A percentile compares a stretch with the other conserved stretches of the same genome.
Evolutionary conservation across 2,113 vertebrate species (phyloP).

Genomic region (Atlantisia rogersi): DNA sequence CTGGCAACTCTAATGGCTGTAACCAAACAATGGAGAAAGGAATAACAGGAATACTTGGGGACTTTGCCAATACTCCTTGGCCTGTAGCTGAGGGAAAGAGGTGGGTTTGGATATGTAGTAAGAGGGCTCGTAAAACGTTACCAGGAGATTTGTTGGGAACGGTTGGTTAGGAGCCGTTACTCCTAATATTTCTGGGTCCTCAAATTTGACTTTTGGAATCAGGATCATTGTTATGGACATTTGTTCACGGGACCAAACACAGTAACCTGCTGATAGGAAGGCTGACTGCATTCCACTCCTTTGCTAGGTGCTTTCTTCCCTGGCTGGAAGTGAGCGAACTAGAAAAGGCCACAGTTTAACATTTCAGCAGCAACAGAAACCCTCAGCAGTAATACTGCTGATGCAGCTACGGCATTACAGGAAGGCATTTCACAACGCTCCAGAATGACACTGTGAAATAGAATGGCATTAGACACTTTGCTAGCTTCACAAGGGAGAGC

Average conservation of each 20-base stretch:
- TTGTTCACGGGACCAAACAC: neutral
- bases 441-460: neutral
- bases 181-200: neutral
- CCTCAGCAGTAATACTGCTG: neutral
- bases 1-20: neutral
- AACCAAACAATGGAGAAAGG: neutral
- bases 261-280: neutral
- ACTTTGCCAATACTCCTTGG: neutral
- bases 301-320: neutral
- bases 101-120: neutral
- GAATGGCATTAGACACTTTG: neutral
- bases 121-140: neutral
- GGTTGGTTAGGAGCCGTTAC: neutral
- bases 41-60: neutral
- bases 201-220: neutral
- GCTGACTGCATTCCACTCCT: neutral
- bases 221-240: neutral
- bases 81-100: neutral
- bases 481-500: neutral
- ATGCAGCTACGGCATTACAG: neutral
- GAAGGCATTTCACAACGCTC: neutral
- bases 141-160: neutral
- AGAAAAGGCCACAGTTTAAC: neutral
- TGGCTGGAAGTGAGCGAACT: neutral
- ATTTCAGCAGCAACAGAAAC: neutral